A percentile compares a stretch with the other conserved stretches of the same genome.
phyloP scores from a whole-genome alignment of 2,113 vertebrate genomes.

The Ailurus styani region DNA sequence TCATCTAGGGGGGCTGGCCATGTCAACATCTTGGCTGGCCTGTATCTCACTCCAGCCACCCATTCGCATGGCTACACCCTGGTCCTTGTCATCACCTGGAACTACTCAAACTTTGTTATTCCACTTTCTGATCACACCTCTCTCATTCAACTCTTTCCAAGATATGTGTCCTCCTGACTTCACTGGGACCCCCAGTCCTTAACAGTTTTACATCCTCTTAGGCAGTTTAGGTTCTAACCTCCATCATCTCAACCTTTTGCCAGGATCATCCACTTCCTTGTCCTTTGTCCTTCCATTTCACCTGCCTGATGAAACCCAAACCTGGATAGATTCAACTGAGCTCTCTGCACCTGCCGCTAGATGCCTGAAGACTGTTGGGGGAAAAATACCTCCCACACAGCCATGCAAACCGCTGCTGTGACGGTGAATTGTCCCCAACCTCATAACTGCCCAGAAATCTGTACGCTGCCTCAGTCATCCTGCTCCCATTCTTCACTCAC shows the following conservation, averaged over 20 bases:
- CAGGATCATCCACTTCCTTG: background rate
- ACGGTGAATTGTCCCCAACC: background rate
- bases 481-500: background rate
- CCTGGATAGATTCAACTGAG: background rate
- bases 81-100: background rate
- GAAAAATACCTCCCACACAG: background rate
- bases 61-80: background rate
- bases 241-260: background rate
- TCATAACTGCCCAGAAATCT: background rate
- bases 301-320: background rate
- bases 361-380: background rate
- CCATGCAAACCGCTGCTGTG: background rate
- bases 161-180: background rate
- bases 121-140: background rate
- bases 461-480: background rate
- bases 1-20: background rate
- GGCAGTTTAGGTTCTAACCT: background rate
- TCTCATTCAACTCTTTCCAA: background rate
- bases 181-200: background rate
- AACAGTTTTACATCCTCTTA: background rate
- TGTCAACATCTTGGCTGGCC: background rate
- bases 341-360: background rate
- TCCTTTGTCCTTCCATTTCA: background rate
- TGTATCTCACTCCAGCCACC: background rate
- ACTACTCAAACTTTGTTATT: background rate